Base-by-base conservation (phyloP, 2,888 invertebrate species). In the Eilema depressum region DNA sequence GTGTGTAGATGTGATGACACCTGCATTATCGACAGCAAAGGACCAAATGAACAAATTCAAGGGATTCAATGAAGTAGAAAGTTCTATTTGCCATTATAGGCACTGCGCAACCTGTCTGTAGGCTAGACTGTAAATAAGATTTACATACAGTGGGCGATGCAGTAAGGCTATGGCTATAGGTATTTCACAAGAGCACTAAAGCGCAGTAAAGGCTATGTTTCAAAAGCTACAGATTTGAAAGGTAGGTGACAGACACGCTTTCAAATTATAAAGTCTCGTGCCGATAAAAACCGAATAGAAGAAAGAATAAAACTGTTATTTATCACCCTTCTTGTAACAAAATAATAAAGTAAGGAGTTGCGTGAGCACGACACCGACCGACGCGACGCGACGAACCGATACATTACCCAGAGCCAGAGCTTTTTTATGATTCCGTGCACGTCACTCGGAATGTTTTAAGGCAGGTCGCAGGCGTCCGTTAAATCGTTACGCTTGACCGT, bases 381-480 rank as follows among this genome's bases (percentile, higher is more conserved):
- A n/a, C n/a, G n/a, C n/a, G n/a, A 59, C 71, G 66, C 68, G 64
- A 65, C 61, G 64, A 67, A 65, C 41, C 41, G 60, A 78, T 70
- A 76, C 73, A 63, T 75, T 61, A 64, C 61, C 37, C 30, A n/a
- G 61, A 72, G n/a, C n/a, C n/a, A n/a, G n/a, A 65, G 71, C 61
- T 30, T 72, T 66, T 77, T 81, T 77, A 76, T 68, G 53, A 84
- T 83, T 83, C 80, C 37, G 66, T 69, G 73, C 83, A 79, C 85
- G 83, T 84, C 77, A 81, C 68, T 68, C 69, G 33, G 71, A 75
- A 74, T 76, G 80, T 83, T 85, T 87, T 88, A 89, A 86, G 86
- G 86, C 86, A 90, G 86, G 88, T 90, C 88, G 83, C 75, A 78
- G 75, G 77, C 77, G 83, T 83, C 91, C 89, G 91, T 90, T 88